phyloP scores from a whole-genome alignment of 2,888 invertebrate genomes.

The Aproaerema taeniolella region DNA sequence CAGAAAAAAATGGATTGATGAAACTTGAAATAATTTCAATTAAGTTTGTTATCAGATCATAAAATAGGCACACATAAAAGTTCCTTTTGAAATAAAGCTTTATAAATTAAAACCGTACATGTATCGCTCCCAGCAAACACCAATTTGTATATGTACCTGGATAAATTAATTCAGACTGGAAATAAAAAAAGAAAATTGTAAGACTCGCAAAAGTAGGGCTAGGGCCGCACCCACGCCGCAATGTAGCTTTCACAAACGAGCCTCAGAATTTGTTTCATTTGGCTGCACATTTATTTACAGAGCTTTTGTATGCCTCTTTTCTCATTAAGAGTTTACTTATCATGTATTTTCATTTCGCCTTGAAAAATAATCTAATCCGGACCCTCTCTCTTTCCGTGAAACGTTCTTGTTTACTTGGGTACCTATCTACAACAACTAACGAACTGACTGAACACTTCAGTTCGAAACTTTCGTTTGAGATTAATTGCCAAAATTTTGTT shows the following conservation, averaged over 20 bases:
- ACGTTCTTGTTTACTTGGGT: no score
- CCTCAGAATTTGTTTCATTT: conserved; percentile 16
- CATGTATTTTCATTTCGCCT: neutral
- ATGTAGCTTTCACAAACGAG: neutral
- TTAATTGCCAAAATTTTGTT: conserved; percentile 28
- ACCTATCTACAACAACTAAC: no score
- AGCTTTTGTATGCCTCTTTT: conserved; percentile 7
- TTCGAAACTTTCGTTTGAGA: conserved; percentile 26
- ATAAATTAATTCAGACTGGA: conserved; percentile 37
- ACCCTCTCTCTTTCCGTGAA: no score
- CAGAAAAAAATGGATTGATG: no score
- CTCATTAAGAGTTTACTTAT: conserved; percentile 7
- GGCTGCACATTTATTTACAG: conserved; percentile 18
- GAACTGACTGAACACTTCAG: conserved; percentile 22
- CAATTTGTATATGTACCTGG: conserved; percentile 36
- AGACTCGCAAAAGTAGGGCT: conserved; percentile 27
- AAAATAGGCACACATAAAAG: no score
- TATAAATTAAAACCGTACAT: conserved; percentile 37
- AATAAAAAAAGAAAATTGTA: conserved; percentile 39
- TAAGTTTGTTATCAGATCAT: no score
- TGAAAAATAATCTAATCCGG: no score
- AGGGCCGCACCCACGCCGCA: conserved; percentile 26
- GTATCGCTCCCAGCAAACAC: conserved; percentile 43
- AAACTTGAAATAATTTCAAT: no score
- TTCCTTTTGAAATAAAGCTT: conserved; percentile 20